phyloP scores from a whole-genome alignment of 2,113 vertebrate genomes.

The Rhombomys opimus region DNA sequence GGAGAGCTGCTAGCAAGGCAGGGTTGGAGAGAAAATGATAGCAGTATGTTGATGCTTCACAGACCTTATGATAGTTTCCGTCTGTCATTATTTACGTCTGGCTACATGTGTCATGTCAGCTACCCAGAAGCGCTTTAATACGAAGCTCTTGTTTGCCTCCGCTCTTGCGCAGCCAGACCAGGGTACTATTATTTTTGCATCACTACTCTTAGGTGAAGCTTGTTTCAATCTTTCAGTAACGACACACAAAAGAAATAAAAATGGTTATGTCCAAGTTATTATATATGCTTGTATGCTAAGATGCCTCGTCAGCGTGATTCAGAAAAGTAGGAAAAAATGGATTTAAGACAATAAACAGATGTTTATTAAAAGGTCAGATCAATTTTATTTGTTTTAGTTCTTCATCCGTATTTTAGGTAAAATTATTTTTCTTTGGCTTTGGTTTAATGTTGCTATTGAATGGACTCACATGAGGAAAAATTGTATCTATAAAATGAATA shows the following conservation, averaged over 20 bases:
- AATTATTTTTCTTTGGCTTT: slow-evolving; percentile 74
- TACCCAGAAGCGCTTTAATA: slow-evolving; percentile 97
- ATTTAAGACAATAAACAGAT: slow-evolving; percentile 89
- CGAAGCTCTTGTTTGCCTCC: slow-evolving; percentile 91
- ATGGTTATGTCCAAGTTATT: slow-evolving; percentile 89
- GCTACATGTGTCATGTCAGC: slow-evolving; percentile 99
- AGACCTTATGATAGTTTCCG: slow-evolving; percentile 99
- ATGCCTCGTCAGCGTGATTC: slow-evolving; percentile 83
- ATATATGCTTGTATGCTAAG: slow-evolving; percentile 90
- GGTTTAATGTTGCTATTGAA: slow-evolving; percentile 51
- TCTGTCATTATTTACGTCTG: slow-evolving; percentile 99
- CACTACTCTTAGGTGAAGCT: slow-evolving; percentile 97
- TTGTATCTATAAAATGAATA: slow-evolving; percentile 49
- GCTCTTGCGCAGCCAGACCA: slow-evolving; percentile 90
- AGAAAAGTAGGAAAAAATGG: slow-evolving; percentile 85
- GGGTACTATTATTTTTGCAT: slow-evolving; percentile 98
- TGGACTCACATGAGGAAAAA: background rate
- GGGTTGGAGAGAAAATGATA: slow-evolving; percentile 98
- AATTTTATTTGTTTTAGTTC: slow-evolving; percentile 84
- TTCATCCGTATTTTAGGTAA: slow-evolving; percentile 82
- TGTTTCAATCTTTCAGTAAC: slow-evolving; percentile 93
- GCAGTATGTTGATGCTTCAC: slow-evolving; percentile 98
- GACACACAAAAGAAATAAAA: slow-evolving; percentile 92
- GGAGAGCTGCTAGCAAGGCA: slow-evolving; percentile 95
- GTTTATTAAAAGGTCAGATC: slow-evolving; percentile 89